Evolutionary conservation across 2,797 vertebrate species (phyloP), one percentile per base, ranked within the genome.

Genomic region (Pangasius macronema): DNA sequence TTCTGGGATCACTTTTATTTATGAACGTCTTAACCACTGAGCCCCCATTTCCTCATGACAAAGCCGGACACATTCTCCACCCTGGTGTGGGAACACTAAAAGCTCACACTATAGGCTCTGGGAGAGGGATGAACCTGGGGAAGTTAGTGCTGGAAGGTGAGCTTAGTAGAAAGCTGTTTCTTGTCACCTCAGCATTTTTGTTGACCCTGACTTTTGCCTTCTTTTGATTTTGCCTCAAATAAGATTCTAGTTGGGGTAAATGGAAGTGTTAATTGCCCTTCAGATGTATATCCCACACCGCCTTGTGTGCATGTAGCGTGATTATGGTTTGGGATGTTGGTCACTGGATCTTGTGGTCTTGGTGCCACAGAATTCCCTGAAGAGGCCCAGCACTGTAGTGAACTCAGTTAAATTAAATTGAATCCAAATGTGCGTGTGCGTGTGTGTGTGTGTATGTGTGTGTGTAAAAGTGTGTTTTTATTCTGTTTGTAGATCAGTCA

Each of bases 401-500:
- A 76, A n/a, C 24, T 51, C 46, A 16, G 6, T 27, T 76, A n/a
- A n/a, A 76, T 76, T n/a, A 51, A 46, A 27, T 27, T n/a, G 24
- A 73, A 75, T 49, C 22, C 42, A 51, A 30, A n/a, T 27, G 24
- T 75, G 24, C 33, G 10, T 36, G 42, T 86, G 55, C 76, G 16
- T 61, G 10, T 73, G 22, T 73, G 22, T 53, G 10, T 57, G 7
- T 73, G 13, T 59, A 6, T 22, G 6, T 24, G 22, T 61, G 5
- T 61, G 57, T 24, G 5, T 61, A 20, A 7, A 1, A 30, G 67
- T 39, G 5, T 39, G 16, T 70, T 82, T 61, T 65, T 42, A 51
- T 84, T 87, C 72, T 85, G 3, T 33, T 61, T 90, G 85, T 91
- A 98, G 97, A 98, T 70, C 97, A 96, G 2, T 72, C 61, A 20